Evolutionary conservation across 2,888 invertebrate genomes (phyloP).

Genomic region (Myopa tessellatipennis): DNA sequence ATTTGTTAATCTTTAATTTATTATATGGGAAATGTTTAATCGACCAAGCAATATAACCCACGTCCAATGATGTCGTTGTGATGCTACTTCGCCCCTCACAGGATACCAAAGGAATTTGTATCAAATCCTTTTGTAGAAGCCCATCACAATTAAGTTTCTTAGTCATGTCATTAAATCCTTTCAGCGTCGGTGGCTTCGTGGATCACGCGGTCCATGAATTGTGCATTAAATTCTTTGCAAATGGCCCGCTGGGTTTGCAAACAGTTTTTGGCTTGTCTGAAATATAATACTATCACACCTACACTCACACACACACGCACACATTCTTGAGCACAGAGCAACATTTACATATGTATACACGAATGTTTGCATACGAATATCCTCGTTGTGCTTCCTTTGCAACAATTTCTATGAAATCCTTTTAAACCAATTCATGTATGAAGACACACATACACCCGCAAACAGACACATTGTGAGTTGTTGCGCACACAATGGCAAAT

Average conservation of each 20-base stretch:
- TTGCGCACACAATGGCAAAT: conserved; percentile 34
- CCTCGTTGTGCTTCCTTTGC: conserved; percentile 24
- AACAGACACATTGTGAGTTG: conserved; percentile 6
- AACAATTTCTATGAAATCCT: conserved; percentile 30
- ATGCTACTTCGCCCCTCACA: too few species aligned
- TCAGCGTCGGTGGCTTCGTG: background rate
- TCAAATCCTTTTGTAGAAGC: conserved; percentile 6
- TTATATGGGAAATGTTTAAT: too few species aligned
- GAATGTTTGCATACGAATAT: conserved; percentile 5
- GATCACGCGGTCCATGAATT: background rate
- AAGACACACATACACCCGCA: conserved; percentile 10
- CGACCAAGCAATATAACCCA: too few species aligned
- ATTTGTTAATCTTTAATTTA: too few species aligned
- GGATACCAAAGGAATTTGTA: conserved; percentile 11
- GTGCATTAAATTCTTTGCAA: conserved; percentile 26
- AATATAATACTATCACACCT: background rate
- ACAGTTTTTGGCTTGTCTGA: background rate
- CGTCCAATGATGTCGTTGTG: too few species aligned
- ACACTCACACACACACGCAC: background rate
- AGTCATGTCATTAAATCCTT: conserved; percentile 3
- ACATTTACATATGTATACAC: background rate
- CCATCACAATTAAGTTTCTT: conserved; percentile 13
- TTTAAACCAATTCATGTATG: conserved; percentile 23
- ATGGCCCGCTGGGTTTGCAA: conserved; percentile 21
- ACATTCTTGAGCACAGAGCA: background rate